Evolutionary conservation across 2,888 invertebrate species (phyloP).

Genomic region (Drosophila hamatofila): DNA sequence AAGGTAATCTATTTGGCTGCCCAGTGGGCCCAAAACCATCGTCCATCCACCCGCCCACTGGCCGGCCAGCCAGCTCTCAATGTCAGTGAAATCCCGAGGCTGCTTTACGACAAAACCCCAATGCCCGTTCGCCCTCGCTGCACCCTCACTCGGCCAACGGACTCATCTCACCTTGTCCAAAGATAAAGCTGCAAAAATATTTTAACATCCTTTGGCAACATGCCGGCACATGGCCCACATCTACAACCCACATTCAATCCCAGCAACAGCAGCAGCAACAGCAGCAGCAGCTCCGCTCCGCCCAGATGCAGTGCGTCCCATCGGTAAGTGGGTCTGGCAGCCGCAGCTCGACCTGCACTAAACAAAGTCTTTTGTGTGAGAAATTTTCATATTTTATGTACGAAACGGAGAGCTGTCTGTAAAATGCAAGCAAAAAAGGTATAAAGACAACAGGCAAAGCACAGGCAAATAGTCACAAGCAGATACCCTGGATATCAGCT

Average conservation of each 20-base stretch:
- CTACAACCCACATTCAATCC: constrained; percentile 15
- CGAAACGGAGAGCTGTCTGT: constrained; percentile 46
- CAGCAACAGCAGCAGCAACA: constrained; percentile 2
- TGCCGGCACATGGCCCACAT: constrained; percentile 44
- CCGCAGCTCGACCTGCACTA: constrained; percentile 63
- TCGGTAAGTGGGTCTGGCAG: constrained; percentile 55
- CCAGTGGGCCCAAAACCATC: constrained; percentile 35
- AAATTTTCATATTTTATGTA: constrained; percentile 75
- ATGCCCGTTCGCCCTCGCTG: constrained; percentile 6
- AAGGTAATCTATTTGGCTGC: constrained; percentile 74
- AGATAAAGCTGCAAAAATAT: constrained; percentile 81
- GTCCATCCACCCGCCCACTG: neutral
- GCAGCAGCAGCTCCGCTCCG: too few relatives aligned
- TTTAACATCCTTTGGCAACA: constrained; percentile 79
- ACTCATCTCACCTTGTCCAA: constrained; percentile 51
- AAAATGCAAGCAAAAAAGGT: constrained; percentile 13
- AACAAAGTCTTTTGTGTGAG: constrained; percentile 73
- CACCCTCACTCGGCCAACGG: neutral
- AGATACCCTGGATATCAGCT: neutral
- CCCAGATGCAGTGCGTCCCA: constrained; percentile 53
- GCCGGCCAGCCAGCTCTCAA: constrained; percentile 60
- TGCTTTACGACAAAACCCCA: constrained; percentile 63
- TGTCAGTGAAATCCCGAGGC: constrained; percentile 75
- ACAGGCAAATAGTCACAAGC: neutral
- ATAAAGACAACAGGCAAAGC: constrained; percentile 19